Conservation (phyloP, 2,888 invertebrate species). For the Zaprionus obscuricornis region DNA sequence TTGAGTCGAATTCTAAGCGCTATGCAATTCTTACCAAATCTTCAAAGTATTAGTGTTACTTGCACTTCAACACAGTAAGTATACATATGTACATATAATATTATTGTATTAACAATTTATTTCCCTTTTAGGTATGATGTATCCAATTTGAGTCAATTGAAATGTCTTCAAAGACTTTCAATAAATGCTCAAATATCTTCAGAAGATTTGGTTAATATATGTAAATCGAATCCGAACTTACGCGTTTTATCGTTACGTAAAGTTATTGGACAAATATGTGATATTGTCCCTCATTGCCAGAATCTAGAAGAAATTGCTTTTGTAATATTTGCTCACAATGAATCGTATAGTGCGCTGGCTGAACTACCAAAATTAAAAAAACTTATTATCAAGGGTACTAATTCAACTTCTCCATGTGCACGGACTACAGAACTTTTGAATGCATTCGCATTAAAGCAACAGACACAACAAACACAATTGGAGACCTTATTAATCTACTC, state of each 20-base stretch:
- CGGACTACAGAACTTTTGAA: constrained; percentile 11
- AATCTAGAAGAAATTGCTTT: constrained; percentile 32
- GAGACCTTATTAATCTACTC: constrained; percentile 10
- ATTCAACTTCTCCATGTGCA: constrained; percentile 11
- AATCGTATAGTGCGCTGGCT: constrained; percentile 18
- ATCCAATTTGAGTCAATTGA: constrained; percentile 1
- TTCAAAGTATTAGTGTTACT: constrained; percentile 20
- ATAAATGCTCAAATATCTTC: constrained; percentile 8
- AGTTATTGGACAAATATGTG: constrained; percentile 20
- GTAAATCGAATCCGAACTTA: constrained; percentile 25
- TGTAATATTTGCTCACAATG: constrained; percentile 10
- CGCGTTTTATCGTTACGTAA: constrained; percentile 23
- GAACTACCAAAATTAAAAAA: constrained; percentile 24
- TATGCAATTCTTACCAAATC: constrained; percentile 7
- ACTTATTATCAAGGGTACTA: constrained; percentile 17
- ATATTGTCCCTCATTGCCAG: constrained; percentile 28
- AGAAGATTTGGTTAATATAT: constrained; percentile 25
- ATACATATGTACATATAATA: neutral
- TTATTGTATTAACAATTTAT: neutral
- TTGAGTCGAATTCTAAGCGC: too few relatives aligned
- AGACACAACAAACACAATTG: neutral
- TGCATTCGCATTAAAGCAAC: too few relatives aligned
- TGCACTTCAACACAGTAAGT: constrained; percentile 16
- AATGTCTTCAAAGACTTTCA: constrained; percentile 13
- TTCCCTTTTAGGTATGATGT: constrained; percentile 18